Evolutionary conservation across 2,797 vertebrate species (phyloP).

Genomic region (Clarias pachynema): DNA sequence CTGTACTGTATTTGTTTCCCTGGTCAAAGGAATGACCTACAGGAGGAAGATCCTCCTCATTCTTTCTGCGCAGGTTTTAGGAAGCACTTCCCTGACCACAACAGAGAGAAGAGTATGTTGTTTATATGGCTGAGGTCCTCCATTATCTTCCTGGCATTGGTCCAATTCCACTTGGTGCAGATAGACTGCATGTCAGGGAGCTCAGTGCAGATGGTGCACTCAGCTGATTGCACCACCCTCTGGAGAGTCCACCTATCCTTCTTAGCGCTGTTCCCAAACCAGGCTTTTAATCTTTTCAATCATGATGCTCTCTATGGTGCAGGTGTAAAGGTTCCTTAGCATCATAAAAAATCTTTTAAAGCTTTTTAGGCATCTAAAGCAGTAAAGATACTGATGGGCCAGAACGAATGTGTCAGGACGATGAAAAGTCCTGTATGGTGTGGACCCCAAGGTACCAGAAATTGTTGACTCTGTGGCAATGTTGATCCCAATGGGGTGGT

Average conservation of each 20-base stretch:
- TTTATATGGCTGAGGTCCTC: neutral
- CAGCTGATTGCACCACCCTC: neutral
- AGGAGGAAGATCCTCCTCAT: neutral
- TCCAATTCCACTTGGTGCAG: neutral
- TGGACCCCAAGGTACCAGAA: neutral
- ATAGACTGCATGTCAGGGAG: conserved; percentile 1
- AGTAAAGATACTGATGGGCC: neutral
- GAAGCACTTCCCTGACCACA: neutral
- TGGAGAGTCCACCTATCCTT: neutral
- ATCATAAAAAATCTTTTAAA: neutral
- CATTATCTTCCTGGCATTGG: neutral
- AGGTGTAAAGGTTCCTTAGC: neutral
- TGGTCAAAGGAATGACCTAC: neutral
- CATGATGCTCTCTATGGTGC: neutral
- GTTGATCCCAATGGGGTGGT: too few relatives aligned
- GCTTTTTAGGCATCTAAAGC: neutral
- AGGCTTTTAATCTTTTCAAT: neutral
- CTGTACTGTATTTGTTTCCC: neutral
- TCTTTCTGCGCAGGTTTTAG: neutral
- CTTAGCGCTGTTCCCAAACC: neutral
- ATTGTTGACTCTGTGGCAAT: neutral
- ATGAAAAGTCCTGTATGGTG: neutral
- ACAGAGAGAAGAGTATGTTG: neutral
- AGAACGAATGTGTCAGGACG: neutral
- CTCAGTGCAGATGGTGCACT: neutral